Percentiles rank a stretch among this genome's conserved stretches.
These are phyloP conservation scores for Agrotis exclamationis DNA, from an alignment of 2,888 invertebrate genomes.

Conservation along the genomic window DNA sequence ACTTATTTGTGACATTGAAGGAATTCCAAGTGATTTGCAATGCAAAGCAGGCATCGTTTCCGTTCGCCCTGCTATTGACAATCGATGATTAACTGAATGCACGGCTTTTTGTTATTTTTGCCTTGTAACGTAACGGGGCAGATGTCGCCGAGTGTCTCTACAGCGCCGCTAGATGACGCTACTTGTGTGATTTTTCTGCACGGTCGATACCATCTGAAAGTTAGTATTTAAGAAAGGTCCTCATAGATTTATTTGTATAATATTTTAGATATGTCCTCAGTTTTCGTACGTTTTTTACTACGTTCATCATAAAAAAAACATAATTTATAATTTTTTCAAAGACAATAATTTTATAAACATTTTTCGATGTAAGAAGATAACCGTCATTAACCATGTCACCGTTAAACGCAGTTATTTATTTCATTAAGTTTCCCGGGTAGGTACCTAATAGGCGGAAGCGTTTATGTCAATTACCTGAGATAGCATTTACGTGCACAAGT, in stretches of 20 bases:
- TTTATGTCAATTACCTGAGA: slow-evolving; percentile 46
- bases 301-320: too few species aligned
- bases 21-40: slow-evolving; percentile 84
- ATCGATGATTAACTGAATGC: slow-evolving; percentile 82
- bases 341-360: neutral
- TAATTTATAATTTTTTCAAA: neutral
- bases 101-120: slow-evolving; percentile 76
- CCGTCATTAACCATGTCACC: neutral
- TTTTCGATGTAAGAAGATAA: neutral
- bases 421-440: neutral
- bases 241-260: neutral
- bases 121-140: slow-evolving; percentile 76
- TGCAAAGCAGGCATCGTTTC: slow-evolving; percentile 81
- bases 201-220: slow-evolving; percentile 37
- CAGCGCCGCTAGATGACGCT: slow-evolving; percentile 68
- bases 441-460: slow-evolving; percentile 31
- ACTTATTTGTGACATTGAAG: slow-evolving; percentile 83
- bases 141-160: slow-evolving; percentile 68
- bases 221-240: neutral
- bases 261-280: neutral
- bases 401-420: slow-evolving; percentile 27
- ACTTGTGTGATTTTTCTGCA: slow-evolving; percentile 36
- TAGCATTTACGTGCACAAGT: slow-evolving; percentile 22
- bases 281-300: too few species aligned
- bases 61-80: slow-evolving; percentile 81